Base-by-base conservation (phyloP, 2,888 invertebrate species). In the Campoplex capitator region DNA sequence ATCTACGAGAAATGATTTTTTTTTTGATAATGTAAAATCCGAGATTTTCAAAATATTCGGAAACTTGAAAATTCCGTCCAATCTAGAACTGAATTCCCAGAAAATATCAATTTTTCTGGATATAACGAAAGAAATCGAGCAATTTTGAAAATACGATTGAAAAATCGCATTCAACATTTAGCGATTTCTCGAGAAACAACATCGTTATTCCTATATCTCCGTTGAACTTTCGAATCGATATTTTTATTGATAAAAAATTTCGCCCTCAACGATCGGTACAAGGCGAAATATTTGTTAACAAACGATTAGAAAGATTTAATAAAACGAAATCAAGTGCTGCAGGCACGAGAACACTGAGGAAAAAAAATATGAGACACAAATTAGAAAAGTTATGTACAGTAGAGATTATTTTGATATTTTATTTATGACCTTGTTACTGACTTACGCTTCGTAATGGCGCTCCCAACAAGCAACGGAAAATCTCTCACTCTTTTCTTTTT, bases 231-330 rank as follows among this genome's bases (percentile, higher is more conserved):
- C 9, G 1, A 42, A 42, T 1, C 16, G 48, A 48, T 13, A 16
- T 48, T 51, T 51, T 51, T 45, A 45, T 45, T 11, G 13, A 18
- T 6, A 51, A 51, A 62, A 58, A 62, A 62, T 62, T 16, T 62
- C 62, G 62, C 62, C 62, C 32, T 51, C 16, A 32, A 62, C 32
- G 13, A 16, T 32, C 16, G 62, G 32, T 62, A 32, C 62, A 6
- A n/a, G 62, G 32, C 28, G 32, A 18, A 32, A 62, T 62, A 62
- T 62, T 62, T 16, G 78, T 87, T 82, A 84, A 87, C 76, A 6
- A 67, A 77, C 56, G 51, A 84, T 82, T 83, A 82, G 80, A 83
- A 32, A 51, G 38, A 76, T 77, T 35, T 32, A 32, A 58, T 18
- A 77, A 54, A 58, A 16, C n/a, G 23, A 68, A 23, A 38, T 32